These are phyloP conservation scores for Helleia helle DNA, from an alignment of 2,888 invertebrate genomes.

Conservation along the genomic window DNA sequence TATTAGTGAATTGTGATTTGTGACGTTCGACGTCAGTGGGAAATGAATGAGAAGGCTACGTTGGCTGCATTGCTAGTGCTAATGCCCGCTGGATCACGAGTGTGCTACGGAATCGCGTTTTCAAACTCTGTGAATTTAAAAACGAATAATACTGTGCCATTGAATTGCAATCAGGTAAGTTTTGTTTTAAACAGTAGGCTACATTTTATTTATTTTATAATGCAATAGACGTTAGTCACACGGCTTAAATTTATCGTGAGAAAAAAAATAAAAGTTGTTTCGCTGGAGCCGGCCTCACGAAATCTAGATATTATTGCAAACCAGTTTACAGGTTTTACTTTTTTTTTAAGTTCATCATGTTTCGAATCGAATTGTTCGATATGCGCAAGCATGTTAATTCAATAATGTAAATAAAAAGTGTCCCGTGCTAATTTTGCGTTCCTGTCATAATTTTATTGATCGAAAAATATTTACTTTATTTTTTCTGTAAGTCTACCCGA, in stretches of 20 bases:
- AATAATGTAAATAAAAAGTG: not conserved
- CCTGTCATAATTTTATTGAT: constrained; percentile 3
- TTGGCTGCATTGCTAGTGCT: constrained; percentile 48
- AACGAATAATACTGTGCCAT: constrained; percentile 29
- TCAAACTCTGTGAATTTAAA: constrained; percentile 33
- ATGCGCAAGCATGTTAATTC: constrained; percentile 6
- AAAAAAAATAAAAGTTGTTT: constrained; percentile 36
- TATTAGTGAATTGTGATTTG: no score
- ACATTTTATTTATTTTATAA: constrained; percentile 12
- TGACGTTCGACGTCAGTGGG: constrained; percentile 17
- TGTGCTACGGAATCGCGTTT: constrained; percentile 37
- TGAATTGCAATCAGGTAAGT: constrained; percentile 32
- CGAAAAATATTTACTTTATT: not conserved
- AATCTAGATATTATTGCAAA: constrained; percentile 50
- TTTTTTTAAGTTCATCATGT: constrained; percentile 29
- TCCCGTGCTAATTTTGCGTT: not conserved
- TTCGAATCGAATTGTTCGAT: constrained; percentile 13
- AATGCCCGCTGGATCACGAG: constrained; percentile 67
- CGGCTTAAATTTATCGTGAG: constrained; percentile 15
- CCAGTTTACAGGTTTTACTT: constrained; percentile 37
- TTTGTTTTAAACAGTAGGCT: constrained; percentile 17
- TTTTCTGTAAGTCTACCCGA: no score
- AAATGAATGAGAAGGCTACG: not conserved
- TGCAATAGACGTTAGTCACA: constrained; percentile 8
- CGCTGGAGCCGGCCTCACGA: constrained; percentile 36